Conservation (phyloP, 2,797 vertebrate species). For the Selene dorsalis region DNA sequence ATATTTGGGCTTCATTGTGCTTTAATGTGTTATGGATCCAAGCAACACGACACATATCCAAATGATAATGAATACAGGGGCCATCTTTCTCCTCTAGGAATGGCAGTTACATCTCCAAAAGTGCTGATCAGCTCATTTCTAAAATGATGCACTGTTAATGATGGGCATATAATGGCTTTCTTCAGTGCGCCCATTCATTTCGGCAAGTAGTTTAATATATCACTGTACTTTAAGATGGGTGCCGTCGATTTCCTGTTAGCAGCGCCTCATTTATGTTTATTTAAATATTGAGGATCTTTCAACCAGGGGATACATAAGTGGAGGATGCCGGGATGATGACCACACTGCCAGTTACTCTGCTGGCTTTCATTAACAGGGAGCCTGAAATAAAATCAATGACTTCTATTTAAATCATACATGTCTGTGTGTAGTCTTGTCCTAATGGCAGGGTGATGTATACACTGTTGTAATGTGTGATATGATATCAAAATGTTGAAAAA, state of each 20-base stretch:
- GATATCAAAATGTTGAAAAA: slow-evolving; percentile 23
- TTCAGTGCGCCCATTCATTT: slow-evolving; percentile 53
- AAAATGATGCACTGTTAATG: slow-evolving; percentile 72
- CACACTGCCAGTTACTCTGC: slow-evolving; percentile 56
- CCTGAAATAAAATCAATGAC: slow-evolving; percentile 63
- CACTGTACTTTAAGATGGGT: slow-evolving; percentile 47
- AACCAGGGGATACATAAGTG: slow-evolving; percentile 31
- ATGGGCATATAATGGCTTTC: slow-evolving; percentile 55
- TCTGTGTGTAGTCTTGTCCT: slow-evolving; percentile 8
- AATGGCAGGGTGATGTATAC: slow-evolving; percentile 24
- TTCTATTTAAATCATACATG: slow-evolving; percentile 64
- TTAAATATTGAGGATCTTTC: slow-evolving; percentile 75
- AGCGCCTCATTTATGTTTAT: slow-evolving; percentile 72
- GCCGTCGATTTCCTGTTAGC: slow-evolving; percentile 69
- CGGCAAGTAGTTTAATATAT: slow-evolving; percentile 59
- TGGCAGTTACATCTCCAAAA: slow-evolving; percentile 65
- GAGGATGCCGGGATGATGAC: slow-evolving; percentile 50
- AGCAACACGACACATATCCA: slow-evolving; percentile 37
- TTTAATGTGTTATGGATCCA: slow-evolving; percentile 46
- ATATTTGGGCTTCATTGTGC: slow-evolving; percentile 25
- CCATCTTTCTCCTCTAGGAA: slow-evolving; percentile 58
- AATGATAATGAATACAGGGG: slow-evolving; percentile 53
- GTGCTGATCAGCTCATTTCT: slow-evolving; percentile 76
- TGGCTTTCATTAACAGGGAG: slow-evolving; percentile 63
- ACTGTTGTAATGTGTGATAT: slow-evolving; percentile 9